These are phyloP conservation scores for Oryzias curvinotus DNA, from an alignment of 2,113 vertebrate species.

Conservation along the genomic window DNA sequence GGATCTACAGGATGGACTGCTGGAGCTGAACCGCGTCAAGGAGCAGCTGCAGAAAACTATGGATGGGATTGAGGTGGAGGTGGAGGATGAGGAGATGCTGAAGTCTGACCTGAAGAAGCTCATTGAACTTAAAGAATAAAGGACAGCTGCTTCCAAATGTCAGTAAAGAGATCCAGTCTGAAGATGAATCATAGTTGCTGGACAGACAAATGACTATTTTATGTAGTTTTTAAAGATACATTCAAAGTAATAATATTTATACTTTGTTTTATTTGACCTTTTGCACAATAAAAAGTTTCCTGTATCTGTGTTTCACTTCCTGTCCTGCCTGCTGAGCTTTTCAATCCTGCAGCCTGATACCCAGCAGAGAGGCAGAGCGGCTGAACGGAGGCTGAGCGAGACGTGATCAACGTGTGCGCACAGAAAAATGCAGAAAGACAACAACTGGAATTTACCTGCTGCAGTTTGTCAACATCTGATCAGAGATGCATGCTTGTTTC, in stretches of 20 bases:
- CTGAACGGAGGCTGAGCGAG: background rate
- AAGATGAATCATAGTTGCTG: too few species aligned
- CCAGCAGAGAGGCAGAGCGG: background rate
- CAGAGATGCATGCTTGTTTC: too few species aligned
- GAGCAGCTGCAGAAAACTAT: constrained; percentile 74
- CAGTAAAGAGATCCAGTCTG: too few species aligned
- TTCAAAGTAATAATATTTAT: too few species aligned
- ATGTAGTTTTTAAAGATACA: too few species aligned
- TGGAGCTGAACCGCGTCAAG: constrained; percentile 73
- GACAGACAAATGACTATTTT: background rate
- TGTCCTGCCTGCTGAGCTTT: background rate
- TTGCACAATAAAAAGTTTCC: background rate
- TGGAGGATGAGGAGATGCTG: constrained; percentile 44
- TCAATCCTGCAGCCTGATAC: background rate
- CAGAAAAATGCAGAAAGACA: background rate
- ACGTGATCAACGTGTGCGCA: background rate
- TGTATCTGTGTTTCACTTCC: background rate
- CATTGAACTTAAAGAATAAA: constrained; percentile 52
- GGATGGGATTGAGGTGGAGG: constrained; percentile 68
- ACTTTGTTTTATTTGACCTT: background rate
- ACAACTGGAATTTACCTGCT: background rate
- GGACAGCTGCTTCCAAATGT: background rate
- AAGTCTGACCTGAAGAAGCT: constrained; percentile 63
- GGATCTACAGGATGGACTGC: constrained; percentile 71
- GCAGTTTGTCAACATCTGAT: too few species aligned